Evolutionary conservation across 2,888 invertebrate genomes (phyloP).

Genomic region (Notodonta ziczac): DNA sequence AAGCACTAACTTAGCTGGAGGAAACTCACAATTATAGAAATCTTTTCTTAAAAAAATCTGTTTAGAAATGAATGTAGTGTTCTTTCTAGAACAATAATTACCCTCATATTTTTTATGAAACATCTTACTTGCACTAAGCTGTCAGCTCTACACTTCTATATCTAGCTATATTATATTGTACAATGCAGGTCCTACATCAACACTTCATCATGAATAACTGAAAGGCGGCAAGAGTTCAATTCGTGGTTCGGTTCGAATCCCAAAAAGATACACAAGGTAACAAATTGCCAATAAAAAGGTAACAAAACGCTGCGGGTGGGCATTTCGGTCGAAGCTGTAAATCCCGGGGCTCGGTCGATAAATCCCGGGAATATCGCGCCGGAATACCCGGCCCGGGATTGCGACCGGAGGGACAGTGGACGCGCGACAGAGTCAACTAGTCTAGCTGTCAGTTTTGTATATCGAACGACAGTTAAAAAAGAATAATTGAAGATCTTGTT

Average conservation of each 20-base stretch:
- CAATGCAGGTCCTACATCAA: not conserved
- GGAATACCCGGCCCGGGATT: constrained; percentile 52
- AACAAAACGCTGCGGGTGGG: constrained; percentile 79
- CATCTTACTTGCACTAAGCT: not conserved
- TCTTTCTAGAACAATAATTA: too few species aligned
- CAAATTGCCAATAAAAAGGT: constrained; percentile 82
- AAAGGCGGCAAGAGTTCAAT: constrained; percentile 62
- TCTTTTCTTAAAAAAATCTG: too few species aligned
- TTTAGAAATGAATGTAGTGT: too few species aligned
- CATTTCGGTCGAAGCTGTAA: constrained; percentile 81
- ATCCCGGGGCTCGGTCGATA: constrained; percentile 70
- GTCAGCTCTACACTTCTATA: too few species aligned
- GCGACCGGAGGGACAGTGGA: constrained; percentile 40
- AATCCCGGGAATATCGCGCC: constrained; percentile 52
- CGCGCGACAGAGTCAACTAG: constrained; percentile 38
- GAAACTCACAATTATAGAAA: too few species aligned
- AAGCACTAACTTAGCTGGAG: too few species aligned
- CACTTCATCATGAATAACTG: constrained; percentile 34
- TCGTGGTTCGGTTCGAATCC: constrained; percentile 64
- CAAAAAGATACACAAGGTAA: constrained; percentile 79
- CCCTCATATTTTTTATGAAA: not conserved
- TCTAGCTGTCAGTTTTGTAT: constrained; percentile 40
- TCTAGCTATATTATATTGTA: too few species aligned
- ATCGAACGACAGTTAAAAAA: constrained; percentile 16
- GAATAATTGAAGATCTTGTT: not conserved